Conservation (phyloP, 2,797 vertebrate species). For the Melanotaenia parkinsoni region DNA sequence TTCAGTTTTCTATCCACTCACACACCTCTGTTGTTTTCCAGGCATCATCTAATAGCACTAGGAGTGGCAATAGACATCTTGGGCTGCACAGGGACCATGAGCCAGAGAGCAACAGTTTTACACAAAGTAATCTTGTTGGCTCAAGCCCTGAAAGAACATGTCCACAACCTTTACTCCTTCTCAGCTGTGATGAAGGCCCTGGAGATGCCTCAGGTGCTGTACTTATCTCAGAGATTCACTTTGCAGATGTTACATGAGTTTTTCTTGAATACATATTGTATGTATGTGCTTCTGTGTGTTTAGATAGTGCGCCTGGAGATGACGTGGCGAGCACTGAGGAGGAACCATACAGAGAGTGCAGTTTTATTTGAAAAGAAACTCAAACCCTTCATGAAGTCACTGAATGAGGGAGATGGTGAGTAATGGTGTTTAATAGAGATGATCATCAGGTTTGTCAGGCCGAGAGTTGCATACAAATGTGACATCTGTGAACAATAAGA, state of each 20-base stretch:
- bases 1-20: slow-evolving; percentile 14
- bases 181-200: slow-evolving; percentile 91
- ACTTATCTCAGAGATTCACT: neutral
- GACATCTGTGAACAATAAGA: neutral
- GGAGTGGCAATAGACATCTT: slow-evolving; percentile 88
- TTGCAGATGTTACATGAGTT: neutral
- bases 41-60: slow-evolving; percentile 86
- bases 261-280: neutral
- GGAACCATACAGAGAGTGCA: slow-evolving; percentile 86
- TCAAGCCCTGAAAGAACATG: slow-evolving; percentile 80
- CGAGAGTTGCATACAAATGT: neutral
- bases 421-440: slow-evolving; percentile 30
- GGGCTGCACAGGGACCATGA: slow-evolving; percentile 87
- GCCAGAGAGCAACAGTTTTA: slow-evolving; percentile 83
- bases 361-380: slow-evolving; percentile 89
- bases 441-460: neutral
- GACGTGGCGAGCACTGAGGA: slow-evolving; percentile 87
- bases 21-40: slow-evolving; percentile 48
- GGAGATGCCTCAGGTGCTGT: slow-evolving; percentile 88
- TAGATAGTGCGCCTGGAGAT: slow-evolving; percentile 87
- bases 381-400: slow-evolving; percentile 86
- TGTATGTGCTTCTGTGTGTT: slow-evolving; percentile 23
- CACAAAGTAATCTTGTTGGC: slow-evolving; percentile 87
- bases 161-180: slow-evolving; percentile 87
- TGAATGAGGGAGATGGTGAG: slow-evolving; percentile 86